Percentiles rank a stretch among this genome's conserved stretches.
These are phyloP conservation scores for Blera fallax DNA, from an alignment of 2,888 invertebrate genomes.

Conservation along the genomic window DNA sequence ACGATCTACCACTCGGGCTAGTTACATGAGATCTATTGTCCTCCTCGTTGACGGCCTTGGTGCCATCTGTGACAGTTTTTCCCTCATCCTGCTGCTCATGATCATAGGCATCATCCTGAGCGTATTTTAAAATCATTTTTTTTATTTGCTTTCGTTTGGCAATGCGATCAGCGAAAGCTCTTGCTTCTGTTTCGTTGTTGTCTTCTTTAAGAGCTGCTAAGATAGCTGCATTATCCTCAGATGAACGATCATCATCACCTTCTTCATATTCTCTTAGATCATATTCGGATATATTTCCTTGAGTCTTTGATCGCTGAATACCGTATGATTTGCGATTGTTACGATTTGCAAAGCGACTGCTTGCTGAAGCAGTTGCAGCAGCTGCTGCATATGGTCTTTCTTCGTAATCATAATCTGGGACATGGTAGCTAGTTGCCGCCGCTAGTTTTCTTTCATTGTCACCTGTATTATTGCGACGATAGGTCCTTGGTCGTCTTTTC, in stretches of 20 bases:
- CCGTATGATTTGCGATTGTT: conserved; percentile 72
- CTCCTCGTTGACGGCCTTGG: conserved; percentile 76
- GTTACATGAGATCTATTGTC: conserved; percentile 68
- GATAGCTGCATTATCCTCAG: conserved; percentile 84
- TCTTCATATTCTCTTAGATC: conserved; percentile 80
- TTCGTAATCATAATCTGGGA: conserved; percentile 70
- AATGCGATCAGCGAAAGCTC: conserved; percentile 86
- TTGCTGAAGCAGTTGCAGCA: conserved; percentile 62
- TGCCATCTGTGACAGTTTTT: conserved; percentile 79
- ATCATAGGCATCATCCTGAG: conserved; percentile 88
- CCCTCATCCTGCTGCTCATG: conserved; percentile 62
- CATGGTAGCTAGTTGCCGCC: conserved; percentile 61
- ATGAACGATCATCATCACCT: conserved; percentile 82
- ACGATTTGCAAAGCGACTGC: conserved; percentile 78
- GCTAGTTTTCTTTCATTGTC: conserved; percentile 53
- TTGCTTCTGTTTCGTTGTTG: conserved; percentile 82
- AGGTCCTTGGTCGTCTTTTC: conserved; percentile 74
- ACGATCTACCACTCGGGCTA: conserved; percentile 71
- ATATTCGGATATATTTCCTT: conserved; percentile 75
- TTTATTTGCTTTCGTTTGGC: conserved; percentile 91
- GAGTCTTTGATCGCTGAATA: conserved; percentile 75
- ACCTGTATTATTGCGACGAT: conserved; percentile 76
- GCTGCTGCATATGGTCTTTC: conserved; percentile 52
- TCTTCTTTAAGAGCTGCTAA: conserved; percentile 80
- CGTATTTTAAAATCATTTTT: conserved; percentile 92